Percentiles rank a stretch among this genome's conserved stretches.
phyloP scores from a whole-genome alignment of 2,113 vertebrate genomes.

The Syngnathoides biaculeatus region DNA sequence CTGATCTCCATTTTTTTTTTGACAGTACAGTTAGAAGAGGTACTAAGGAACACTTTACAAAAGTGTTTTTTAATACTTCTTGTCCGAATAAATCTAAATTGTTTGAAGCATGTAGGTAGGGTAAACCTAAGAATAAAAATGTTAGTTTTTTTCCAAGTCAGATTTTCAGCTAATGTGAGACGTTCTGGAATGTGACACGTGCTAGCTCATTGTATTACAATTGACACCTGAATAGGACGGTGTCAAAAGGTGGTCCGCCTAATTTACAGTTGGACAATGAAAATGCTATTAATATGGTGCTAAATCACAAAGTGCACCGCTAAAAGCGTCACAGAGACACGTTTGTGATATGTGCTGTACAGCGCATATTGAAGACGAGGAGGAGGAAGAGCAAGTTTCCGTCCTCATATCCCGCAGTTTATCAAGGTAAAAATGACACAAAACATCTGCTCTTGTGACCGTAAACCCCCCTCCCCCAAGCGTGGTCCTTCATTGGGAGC shows the following conservation, averaged over 20 bases:
- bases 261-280: neutral
- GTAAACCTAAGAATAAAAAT: no score
- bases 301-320: neutral
- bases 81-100: no score
- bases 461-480: conserved; percentile 64
- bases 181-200: no score
- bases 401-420: conserved; percentile 62
- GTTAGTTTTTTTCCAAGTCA: no score
- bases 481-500: conserved; percentile 69
- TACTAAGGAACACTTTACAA: no score
- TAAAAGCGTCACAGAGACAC: neutral
- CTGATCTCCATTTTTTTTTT: no score
- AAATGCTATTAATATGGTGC: neutral
- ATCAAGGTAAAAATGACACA: conserved; percentile 63
- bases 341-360: neutral
- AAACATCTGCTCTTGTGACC: conserved; percentile 75
- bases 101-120: no score
- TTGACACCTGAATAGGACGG: neutral
- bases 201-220: no score
- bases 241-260: neutral
- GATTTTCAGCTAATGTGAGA: no score
- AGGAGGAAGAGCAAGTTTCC: conserved; percentile 10
- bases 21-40: no score
- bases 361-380: neutral
- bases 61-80: no score